Evolutionary conservation across 2,113 vertebrate genomes (phyloP), one percentile per base, ranked within the genome.

Genomic region (Osmerus eperlanus): DNA sequence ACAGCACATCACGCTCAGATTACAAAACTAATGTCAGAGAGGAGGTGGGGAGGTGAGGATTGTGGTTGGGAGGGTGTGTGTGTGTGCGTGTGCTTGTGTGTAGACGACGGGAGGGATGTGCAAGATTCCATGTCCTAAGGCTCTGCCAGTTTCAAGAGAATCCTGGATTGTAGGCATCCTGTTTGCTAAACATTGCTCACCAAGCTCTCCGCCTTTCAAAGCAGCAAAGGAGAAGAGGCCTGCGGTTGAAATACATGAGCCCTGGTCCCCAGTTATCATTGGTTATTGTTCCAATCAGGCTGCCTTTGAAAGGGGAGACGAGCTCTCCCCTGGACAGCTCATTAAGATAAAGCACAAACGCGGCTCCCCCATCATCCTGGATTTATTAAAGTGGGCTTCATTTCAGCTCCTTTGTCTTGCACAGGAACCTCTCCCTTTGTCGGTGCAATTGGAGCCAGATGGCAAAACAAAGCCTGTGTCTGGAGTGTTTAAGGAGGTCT

Each of bases 361-460:
- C 84, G 79, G 83, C 81, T 85, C 77, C 81, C 83, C 52, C 84
- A 83, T 90, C 88, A 85, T 86, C 80, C 85, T 72, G 81, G 78
- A 83, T 89, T 86, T 89, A 89, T 89, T 89, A 88, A 89, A 89
- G 82, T 76, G 84, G 78, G 77, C 79, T 85, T 90, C 89, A 89
- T 89, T 88, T 89, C 76, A 67, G 78, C 84, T 83, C 78, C 83
- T 87, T 91, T 91, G 88, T 91, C 87, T 88, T 74, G 70, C 11
- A 72, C 82, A 79, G 79, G 82, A 90, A 87, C 88, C 89, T 86
- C 82, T 84, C 83, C 72, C 82, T 90, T 89, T 90, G 89, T 91
- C 84, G 85, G 85, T 75, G 76, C 87, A 88, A 90, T 89, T 87
- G 86, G 80, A 89, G 89, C 89, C 90, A 90, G 90, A 90, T 90